A percentile compares a stretch with the other conserved stretches of the same genome.
phyloP scores from a whole-genome alignment of 2,888 invertebrate genomes.

The Antitype chi region DNA sequence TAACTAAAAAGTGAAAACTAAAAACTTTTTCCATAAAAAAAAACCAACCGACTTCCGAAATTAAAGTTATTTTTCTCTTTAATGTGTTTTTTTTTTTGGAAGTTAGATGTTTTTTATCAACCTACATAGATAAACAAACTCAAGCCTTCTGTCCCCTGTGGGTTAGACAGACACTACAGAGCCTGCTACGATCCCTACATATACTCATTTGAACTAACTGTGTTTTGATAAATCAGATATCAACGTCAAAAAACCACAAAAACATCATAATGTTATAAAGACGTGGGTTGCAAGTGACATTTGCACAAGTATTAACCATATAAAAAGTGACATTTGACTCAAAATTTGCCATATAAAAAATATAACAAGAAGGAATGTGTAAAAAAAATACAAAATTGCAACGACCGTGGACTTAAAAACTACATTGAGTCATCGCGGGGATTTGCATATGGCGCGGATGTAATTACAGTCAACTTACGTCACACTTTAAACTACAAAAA shows the following conservation, averaged over 20 bases:
- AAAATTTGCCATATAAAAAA: conserved; percentile 34
- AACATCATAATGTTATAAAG: neutral
- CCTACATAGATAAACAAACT: neutral
- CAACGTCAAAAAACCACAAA: neutral
- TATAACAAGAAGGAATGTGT: conserved; percentile 8
- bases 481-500: neutral
- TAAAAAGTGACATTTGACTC: conserved; percentile 40
- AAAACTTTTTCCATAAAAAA: too few species aligned
- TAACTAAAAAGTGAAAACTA: too few species aligned
- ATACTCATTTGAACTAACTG: neutral
- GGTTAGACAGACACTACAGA: neutral
- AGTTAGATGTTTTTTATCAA: neutral
- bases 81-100: too few species aligned
- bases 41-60: too few species aligned
- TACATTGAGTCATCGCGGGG: conserved; percentile 46
- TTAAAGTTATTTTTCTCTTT: too few species aligned
- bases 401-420: conserved; percentile 49
- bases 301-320: conserved; percentile 28
- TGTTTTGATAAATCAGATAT: neutral
- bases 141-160: neutral
- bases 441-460: conserved; percentile 34
- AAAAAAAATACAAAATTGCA: conserved; percentile 40
- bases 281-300: conserved; percentile 26
- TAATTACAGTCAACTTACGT: conserved; percentile 19
- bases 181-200: neutral